Evolutionary conservation across 1,140 invertebrate genomes (phyloP).

Genomic region (Teleopsis dalmanni): DNA sequence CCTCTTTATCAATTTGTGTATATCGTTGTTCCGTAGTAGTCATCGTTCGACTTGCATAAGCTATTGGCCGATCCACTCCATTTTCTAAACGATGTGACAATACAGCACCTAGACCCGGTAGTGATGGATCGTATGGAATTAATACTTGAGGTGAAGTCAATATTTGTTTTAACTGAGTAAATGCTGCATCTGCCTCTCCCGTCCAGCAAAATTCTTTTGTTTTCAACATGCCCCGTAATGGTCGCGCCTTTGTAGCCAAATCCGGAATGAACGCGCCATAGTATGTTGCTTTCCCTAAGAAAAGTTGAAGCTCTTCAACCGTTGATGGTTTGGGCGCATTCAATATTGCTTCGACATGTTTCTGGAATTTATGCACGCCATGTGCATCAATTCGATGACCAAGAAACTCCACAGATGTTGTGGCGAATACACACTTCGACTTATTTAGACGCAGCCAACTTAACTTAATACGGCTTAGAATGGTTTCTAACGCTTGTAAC

Average conservation of each 20-base stretch:
- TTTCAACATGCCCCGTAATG: conserved; percentile 1
- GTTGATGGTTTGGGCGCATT: not conserved
- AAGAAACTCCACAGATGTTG: not conserved
- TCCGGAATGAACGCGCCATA: conserved; percentile 1
- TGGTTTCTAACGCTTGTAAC: conserved; percentile 1
- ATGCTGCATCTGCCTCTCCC: not conserved
- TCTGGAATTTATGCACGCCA: not conserved
- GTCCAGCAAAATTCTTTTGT: conserved; percentile 1
- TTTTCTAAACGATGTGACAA: not conserved
- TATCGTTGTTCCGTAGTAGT: conserved; percentile 44
- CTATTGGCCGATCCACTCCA: conserved; percentile 1
- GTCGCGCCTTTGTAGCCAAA: not conserved
- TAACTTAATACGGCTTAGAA: conserved; percentile 14
- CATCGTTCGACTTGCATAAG: conserved; percentile 21
- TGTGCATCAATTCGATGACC: not conserved
- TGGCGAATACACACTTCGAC: conserved; percentile 2
- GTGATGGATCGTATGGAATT: conserved; percentile 2
- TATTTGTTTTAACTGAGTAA: conserved; percentile 2
- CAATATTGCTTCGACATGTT: conserved; percentile 2
- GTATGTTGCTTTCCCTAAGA: not conserved
- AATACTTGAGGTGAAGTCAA: conserved; percentile 3
- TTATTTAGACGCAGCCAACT: no score
- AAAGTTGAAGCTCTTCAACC: not conserved
- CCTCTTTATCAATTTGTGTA: conserved; percentile 46
- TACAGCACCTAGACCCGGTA: conserved; percentile 4